These are phyloP conservation scores for Catostomus latipinnis DNA, from an alignment of 2,797 vertebrate genomes.

Conservation along the genomic window DNA sequence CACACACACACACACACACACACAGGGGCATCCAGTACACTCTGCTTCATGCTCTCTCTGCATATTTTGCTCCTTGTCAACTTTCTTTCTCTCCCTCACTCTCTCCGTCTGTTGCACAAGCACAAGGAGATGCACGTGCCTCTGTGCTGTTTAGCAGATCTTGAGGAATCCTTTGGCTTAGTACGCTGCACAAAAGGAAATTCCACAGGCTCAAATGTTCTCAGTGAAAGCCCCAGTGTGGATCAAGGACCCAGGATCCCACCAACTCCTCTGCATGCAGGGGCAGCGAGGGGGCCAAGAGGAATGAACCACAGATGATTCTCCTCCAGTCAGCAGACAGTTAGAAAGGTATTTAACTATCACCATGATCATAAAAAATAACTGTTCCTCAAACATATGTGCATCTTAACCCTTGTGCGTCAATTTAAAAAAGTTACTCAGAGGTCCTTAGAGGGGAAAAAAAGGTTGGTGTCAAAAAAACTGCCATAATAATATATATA, in stretches of 20 bases:
- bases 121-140: slow-evolving; percentile 61
- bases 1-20: no score
- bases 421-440: no score
- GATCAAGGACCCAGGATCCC: slow-evolving; percentile 49
- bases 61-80: slow-evolving; percentile 41
- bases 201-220: slow-evolving; percentile 71
- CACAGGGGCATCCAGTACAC: not conserved
- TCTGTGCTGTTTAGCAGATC: slow-evolving; percentile 48
- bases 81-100: not conserved
- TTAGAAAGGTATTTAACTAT: slow-evolving; percentile 51
- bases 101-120: slow-evolving; percentile 47
- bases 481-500: no score
- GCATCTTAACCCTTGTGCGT: not conserved
- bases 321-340: slow-evolving; percentile 35
- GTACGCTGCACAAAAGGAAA: slow-evolving; percentile 63
- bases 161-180: slow-evolving; percentile 52
- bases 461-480: no score
- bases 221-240: slow-evolving; percentile 53
- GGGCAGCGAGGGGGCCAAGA: slow-evolving; percentile 44
- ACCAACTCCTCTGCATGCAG: slow-evolving; percentile 40
- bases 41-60: slow-evolving; percentile 13
- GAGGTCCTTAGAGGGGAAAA: not conserved
- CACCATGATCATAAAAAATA: slow-evolving; percentile 44
- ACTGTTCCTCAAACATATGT: slow-evolving; percentile 44
- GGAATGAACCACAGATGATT: slow-evolving; percentile 39